Evolutionary conservation across 1,140 invertebrate genomes (phyloP).

Genomic region (Leptopilina boulardi): DNA sequence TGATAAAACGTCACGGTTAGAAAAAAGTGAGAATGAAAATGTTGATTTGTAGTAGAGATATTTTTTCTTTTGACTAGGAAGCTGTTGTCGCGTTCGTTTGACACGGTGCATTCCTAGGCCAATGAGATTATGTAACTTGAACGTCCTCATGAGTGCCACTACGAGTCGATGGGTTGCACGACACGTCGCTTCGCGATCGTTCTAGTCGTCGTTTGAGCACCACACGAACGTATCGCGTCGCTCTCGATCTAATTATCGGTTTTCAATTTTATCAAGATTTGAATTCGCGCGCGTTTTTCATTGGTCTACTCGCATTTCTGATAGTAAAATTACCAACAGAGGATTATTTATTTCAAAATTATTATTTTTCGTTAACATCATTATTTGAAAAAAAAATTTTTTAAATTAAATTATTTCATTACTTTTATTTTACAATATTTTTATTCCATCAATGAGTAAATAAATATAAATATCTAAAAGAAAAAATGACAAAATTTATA

Average conservation of each 20-base stretch:
- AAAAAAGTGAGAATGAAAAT: not conserved
- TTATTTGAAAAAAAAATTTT: too few species aligned
- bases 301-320: not conserved
- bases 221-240: constrained; percentile 27
- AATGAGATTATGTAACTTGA: constrained; percentile 47
- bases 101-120: constrained; percentile 36
- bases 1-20: not conserved
- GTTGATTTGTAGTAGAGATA: not conserved
- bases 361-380: too few species aligned
- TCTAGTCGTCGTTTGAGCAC: constrained; percentile 47
- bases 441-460: too few species aligned
- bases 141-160: constrained; percentile 34
- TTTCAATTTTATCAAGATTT: constrained; percentile 1
- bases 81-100: constrained; percentile 38
- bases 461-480: too few species aligned
- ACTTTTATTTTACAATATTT: too few species aligned
- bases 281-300: constrained; percentile 1
- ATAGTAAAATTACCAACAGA: not conserved
- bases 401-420: too few species aligned
- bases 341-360: too few species aligned
- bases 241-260: constrained; percentile 10
- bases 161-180: constrained; percentile 30
- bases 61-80: constrained; percentile 11
- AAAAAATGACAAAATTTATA: too few species aligned
- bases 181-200: constrained; percentile 31